Base-by-base conservation (phyloP, 2,888 invertebrate species). In the Synergus gifuensis region DNA sequence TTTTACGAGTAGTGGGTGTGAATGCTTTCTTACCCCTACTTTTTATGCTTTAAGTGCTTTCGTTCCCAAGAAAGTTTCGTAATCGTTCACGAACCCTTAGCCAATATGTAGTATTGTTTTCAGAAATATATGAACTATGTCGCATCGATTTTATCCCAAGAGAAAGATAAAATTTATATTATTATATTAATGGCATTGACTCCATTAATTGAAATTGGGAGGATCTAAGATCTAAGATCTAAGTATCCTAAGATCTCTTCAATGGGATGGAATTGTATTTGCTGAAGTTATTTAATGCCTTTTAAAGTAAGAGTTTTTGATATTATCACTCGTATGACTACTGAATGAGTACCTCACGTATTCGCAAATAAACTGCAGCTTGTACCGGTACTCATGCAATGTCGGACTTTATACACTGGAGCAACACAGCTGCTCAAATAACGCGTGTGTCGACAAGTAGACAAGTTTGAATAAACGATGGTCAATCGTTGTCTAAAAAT, bases 351-450 rank as follows among this genome's bases (percentile, higher is more conserved):
- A 66, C 42, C 42, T 66, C n/a, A 42, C 9, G 16, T 66, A 66
- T 66, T 66, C 42, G 66, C 66, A 66, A 66, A 66, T 66, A 66
- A 66, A 66, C n/a, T 66, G 66, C 66, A 66, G 40, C 18, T 18
- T 66, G n/a, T 66, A 42, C n/a, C n/a, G 42, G 42, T 42, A 40
- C 42, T 66, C n/a, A n/a, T n/a, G 40, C 5, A 66, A 66, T 42
- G n/a, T 42, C 18, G 44, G 11, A 66, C 5, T 42, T 36, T 36
- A 5, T 36, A 36, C 36, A 36, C 16, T 66, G 42, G 40, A 66
- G 66, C 66, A 42, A n/a, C 66, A 42, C 66, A 66, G 66, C 66
- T 66, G 66, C 40, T 42, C 66, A 66, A 66, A 66, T n/a, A 66
- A 66, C 16, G 42, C 42, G 66, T 40, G 66, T 40, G 66, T 66